phyloP scores from a whole-genome alignment of 2,797 vertebrate genomes.

The Coccyzus lansbergi region DNA sequence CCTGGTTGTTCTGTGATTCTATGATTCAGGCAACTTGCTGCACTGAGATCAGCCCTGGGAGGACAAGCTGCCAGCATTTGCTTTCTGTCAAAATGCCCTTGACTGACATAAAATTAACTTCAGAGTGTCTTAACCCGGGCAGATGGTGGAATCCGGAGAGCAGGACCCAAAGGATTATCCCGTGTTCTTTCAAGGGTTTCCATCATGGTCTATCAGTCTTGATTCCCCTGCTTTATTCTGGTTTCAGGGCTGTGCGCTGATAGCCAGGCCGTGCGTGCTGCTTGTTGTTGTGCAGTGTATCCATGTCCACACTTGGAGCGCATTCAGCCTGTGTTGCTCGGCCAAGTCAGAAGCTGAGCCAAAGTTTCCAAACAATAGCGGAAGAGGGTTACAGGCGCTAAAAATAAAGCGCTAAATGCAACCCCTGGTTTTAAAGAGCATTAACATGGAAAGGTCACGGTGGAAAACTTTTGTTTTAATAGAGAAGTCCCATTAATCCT shows the following conservation, averaged over 20 bases:
- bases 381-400: slow-evolving; percentile 40
- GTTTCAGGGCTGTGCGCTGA: slow-evolving; percentile 28
- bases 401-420: slow-evolving; percentile 66
- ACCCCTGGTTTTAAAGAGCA: slow-evolving; percentile 27
- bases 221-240: slow-evolving; percentile 30
- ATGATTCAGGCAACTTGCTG: not conserved
- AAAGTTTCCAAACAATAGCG: slow-evolving; percentile 66
- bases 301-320: slow-evolving; percentile 57
- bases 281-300: not conserved
- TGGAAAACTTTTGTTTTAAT: slow-evolving; percentile 67
- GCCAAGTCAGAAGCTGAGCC: slow-evolving; percentile 51
- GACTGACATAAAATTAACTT: not conserved
- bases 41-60: not conserved
- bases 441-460: slow-evolving; percentile 57
- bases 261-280: not conserved
- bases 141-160: not conserved
- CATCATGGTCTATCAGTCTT: not conserved
- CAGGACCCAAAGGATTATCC: not conserved
- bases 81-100: not conserved
- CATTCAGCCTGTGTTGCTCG: slow-evolving; percentile 33
- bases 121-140: not conserved
- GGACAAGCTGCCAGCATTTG: not conserved
- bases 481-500: slow-evolving; percentile 55
- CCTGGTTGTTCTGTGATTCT: no score
- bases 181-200: not conserved